Percentiles rank a stretch among this genome's conserved stretches.
phyloP scores from a whole-genome alignment of 2,113 vertebrate species.

The Amblyopsis rosae region DNA sequence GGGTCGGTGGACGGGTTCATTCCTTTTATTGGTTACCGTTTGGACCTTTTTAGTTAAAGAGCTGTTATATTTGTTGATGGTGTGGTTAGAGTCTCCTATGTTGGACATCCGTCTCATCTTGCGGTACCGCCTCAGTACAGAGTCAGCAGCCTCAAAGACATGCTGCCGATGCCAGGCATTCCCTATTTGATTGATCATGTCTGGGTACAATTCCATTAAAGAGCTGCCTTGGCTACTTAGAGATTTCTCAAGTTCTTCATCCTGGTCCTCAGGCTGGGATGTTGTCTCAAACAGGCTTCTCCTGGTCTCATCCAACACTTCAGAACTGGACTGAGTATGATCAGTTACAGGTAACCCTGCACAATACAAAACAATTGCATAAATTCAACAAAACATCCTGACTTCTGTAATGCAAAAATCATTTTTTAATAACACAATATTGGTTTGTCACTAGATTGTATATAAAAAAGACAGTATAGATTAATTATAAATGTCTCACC shows the following conservation, averaged over 20 bases:
- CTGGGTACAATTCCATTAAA: conserved; percentile 69
- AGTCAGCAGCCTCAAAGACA: conserved; percentile 40
- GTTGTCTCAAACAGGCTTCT: conserved; percentile 2
- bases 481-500: conserved; percentile 22
- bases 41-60: background rate
- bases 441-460: background rate
- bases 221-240: conserved; percentile 58
- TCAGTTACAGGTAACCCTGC: conserved; percentile 37
- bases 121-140: conserved; percentile 66
- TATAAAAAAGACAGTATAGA: background rate
- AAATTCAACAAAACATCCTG: background rate
- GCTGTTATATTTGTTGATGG: conserved; percentile 3
- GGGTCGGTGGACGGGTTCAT: too few species aligned
- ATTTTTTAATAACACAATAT: background rate
- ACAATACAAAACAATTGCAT: background rate
- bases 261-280: conserved; percentile 59
- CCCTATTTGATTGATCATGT: conserved; percentile 65
- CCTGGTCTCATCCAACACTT: conserved; percentile 25
- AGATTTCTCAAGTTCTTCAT: conserved; percentile 65
- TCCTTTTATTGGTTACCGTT: too few species aligned
- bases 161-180: conserved; percentile 51
- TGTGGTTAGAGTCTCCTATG: conserved; percentile 15
- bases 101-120: conserved; percentile 47
- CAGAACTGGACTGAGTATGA: conserved; percentile 7
- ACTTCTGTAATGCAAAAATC: background rate